A percentile compares a stretch with the other conserved stretches of the same genome.
Conservation (phyloP, 1,140 invertebrate genomes). For the Caenorhabditis brenneri region DNA sequence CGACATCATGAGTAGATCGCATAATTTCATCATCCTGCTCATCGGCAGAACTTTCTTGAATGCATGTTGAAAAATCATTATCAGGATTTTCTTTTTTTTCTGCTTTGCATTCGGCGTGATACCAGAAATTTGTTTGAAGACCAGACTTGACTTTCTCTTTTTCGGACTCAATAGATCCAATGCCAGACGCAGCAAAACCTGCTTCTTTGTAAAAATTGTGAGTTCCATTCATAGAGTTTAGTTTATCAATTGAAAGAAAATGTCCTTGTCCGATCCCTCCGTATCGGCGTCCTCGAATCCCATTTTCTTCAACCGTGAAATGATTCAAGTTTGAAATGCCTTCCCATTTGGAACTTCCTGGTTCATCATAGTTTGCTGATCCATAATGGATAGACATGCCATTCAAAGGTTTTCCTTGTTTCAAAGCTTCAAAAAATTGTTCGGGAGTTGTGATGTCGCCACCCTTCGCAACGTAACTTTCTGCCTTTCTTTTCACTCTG, state of each 20-base stretch:
- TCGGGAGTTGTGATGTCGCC: background rate
- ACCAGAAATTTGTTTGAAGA: background rate
- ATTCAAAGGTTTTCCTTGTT: background rate
- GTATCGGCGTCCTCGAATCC: background rate
- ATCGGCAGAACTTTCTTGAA: background rate
- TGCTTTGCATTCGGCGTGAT: background rate
- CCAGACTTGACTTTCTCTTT: background rate
- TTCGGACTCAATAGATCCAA: background rate
- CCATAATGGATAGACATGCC: background rate
- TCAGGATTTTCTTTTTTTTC: too few relatives aligned
- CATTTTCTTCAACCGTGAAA: background rate
- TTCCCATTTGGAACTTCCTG: background rate
- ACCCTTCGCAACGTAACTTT: background rate
- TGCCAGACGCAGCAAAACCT: background rate
- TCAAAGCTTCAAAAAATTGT: background rate
- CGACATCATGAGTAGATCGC: background rate
- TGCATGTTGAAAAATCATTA: background rate
- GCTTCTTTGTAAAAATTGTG: background rate
- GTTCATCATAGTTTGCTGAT: background rate
- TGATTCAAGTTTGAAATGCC: background rate
- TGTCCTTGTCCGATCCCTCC: background rate
- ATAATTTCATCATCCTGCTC: background rate
- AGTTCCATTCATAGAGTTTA: background rate
- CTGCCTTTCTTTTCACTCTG: background rate
- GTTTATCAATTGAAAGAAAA: background rate